Evolutionary conservation across 2,113 vertebrate genomes (phyloP).

Genomic region (Coryphaenoides rupestris): DNA sequence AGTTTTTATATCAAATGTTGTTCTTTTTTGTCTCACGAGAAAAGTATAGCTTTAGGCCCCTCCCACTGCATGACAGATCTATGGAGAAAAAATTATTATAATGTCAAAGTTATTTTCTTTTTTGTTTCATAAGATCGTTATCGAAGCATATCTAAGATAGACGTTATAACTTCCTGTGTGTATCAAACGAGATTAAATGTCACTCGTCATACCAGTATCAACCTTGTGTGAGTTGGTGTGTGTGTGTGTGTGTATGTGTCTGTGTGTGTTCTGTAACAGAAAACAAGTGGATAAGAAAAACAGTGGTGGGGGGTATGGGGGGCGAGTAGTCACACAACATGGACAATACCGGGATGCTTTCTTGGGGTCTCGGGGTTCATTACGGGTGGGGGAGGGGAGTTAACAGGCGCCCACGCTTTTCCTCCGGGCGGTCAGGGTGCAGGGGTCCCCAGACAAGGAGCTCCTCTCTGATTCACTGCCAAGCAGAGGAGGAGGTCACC

Average conservation of each 20-base stretch:
- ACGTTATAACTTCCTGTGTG: too few species aligned
- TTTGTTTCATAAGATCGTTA: too few species aligned
- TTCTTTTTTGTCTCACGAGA: constrained; percentile 8
- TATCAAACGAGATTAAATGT: too few species aligned
- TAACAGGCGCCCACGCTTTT: constrained; percentile 55
- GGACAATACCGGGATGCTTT: constrained; percentile 49
- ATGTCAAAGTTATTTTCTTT: too few species aligned
- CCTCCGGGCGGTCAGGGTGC: constrained; percentile 39
- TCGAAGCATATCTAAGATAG: too few species aligned
- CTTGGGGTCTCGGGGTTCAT: constrained; percentile 38
- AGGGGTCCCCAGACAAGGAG: constrained; percentile 32
- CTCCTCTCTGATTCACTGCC: constrained; percentile 56
- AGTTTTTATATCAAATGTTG: constrained; percentile 36
- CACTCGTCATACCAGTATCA: too few species aligned
- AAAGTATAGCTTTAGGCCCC: constrained; percentile 27
- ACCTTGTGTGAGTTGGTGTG: background rate
- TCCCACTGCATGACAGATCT: constrained; percentile 36
- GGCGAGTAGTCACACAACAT: background rate
- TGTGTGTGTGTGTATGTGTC: too few species aligned
- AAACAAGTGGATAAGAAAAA: too few species aligned
- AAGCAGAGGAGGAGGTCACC: constrained; percentile 30
- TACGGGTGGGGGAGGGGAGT: constrained; percentile 17
- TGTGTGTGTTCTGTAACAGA: too few species aligned
- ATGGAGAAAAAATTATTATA: too few species aligned
- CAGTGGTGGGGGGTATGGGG: too few species aligned